Conservation (phyloP, 1,140 invertebrate species). For the Drosophila ohnishii region DNA sequence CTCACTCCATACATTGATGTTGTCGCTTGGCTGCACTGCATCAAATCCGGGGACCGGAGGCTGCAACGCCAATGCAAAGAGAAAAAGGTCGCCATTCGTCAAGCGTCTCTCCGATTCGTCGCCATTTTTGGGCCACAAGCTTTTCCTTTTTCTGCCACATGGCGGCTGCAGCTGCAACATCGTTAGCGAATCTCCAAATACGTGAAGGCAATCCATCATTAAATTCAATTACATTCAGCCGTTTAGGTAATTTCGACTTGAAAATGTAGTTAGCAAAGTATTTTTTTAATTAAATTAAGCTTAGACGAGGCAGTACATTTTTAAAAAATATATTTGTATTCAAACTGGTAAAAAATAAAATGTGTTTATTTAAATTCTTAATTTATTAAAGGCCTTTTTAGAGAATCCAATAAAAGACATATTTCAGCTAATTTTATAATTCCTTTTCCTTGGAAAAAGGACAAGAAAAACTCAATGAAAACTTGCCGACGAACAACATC, state of each 20-base stretch:
- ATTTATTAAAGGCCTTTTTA: not conserved
- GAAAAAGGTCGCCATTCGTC: conserved; percentile 52
- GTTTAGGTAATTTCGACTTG: conserved; percentile 38
- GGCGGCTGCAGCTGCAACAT: conserved; percentile 45
- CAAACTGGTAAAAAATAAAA: not conserved
- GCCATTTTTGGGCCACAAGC: conserved; percentile 56
- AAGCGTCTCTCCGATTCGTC: conserved; percentile 22
- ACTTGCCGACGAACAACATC: conserved; percentile 49
- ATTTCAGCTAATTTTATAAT: conserved; percentile 33
- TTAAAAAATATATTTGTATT: not conserved
- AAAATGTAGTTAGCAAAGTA: not conserved
- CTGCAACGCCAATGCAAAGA: conserved; percentile 47
- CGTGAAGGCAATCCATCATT: conserved; percentile 56
- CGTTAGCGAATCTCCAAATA: conserved; percentile 62
- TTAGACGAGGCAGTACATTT: not conserved
- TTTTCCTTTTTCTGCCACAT: conserved; percentile 8
- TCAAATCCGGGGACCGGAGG: conserved; percentile 44
- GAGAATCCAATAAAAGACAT: not conserved
- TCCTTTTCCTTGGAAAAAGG: conserved; percentile 2
- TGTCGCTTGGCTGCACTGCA: conserved; percentile 67
- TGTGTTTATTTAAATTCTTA: not conserved
- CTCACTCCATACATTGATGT: conserved; percentile 13
- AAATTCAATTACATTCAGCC: conserved; percentile 48
- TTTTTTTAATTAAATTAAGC: not conserved
- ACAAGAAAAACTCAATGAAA: conserved; percentile 42